phyloP scores from a whole-genome alignment of 2,888 invertebrate species.

The Orthonevra nobilis region DNA sequence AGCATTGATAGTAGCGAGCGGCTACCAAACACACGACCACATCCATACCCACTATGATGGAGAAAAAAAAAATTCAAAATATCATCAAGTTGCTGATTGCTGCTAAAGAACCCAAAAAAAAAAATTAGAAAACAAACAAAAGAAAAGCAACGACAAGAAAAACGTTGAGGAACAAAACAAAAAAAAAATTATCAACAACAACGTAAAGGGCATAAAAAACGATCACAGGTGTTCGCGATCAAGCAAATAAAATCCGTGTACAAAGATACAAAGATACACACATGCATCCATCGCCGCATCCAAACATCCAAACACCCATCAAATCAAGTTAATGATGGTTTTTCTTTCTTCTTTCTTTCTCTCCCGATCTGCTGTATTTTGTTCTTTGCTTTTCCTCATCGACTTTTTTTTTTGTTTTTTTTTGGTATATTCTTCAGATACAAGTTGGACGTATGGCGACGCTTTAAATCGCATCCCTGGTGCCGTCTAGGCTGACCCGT shows the following conservation, averaged over 20 bases:
- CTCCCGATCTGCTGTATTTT: no score
- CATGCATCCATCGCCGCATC: no score
- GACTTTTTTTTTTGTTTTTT: slow-evolving; percentile 18
- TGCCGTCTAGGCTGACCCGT: slow-evolving; percentile 70
- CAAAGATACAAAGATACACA: slow-evolving; percentile 30
- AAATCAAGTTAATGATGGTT: slow-evolving; percentile 68
- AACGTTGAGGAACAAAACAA: slow-evolving; percentile 19
- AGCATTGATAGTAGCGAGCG: slow-evolving; percentile 9
- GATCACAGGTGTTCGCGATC: slow-evolving; percentile 74
- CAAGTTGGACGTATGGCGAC: slow-evolving; percentile 65
- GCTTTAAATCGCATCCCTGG: slow-evolving; percentile 70
- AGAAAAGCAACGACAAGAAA: slow-evolving; percentile 43
- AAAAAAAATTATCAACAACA: slow-evolving; percentile 30
- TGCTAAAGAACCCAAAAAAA: slow-evolving; percentile 59
- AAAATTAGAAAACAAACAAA: slow-evolving; percentile 71
- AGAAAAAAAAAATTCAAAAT: slow-evolving; percentile 47
- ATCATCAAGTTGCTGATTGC: slow-evolving; percentile 69
- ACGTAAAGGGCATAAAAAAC: slow-evolving; percentile 71
- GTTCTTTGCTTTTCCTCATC: not conserved
- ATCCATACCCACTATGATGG: no score
- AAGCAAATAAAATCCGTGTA: slow-evolving; percentile 66
- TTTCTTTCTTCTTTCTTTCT: slow-evolving; percentile 21
- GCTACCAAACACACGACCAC: slow-evolving; percentile 3
- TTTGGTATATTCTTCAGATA: slow-evolving; percentile 11
- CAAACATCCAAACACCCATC: slow-evolving; percentile 68